A percentile compares a stretch with the other conserved stretches of the same genome.
phyloP scores from a whole-genome alignment of 2,797 vertebrate genomes.

The Gobio occitaniae region DNA sequence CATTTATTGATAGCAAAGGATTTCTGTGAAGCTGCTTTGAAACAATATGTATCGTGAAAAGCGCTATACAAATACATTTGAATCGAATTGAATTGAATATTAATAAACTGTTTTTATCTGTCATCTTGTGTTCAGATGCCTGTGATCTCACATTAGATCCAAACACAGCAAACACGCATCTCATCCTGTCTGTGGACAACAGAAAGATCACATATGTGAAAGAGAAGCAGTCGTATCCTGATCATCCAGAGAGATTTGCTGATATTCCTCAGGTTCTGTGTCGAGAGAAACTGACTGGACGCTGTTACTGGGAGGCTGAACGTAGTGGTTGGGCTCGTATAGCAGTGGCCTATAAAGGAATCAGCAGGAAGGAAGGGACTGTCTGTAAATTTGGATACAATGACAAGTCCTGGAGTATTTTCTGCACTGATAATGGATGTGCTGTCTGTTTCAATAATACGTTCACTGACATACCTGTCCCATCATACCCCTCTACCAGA shows the following conservation, averaged over 20 bases:
- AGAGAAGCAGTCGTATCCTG: not conserved
- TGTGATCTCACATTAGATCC: not conserved
- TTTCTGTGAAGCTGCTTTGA: too few species aligned
- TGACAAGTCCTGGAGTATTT: not conserved
- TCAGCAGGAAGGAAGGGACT: not conserved
- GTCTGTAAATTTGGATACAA: not conserved
- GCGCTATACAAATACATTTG: too few species aligned
- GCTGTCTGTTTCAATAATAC: not conserved
- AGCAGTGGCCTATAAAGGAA: not conserved
- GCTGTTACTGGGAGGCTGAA: not conserved
- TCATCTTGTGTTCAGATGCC: not conserved
- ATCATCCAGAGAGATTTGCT: not conserved
- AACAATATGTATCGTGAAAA: too few species aligned
- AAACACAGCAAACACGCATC: not conserved
- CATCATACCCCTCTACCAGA: too few species aligned
- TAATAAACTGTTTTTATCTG: not conserved
- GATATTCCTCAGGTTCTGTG: not conserved
- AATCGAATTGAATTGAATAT: not conserved
- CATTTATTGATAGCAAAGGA: not conserved
- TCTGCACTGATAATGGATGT: not conserved
- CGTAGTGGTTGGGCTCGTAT: not conserved
- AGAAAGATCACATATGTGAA: not conserved
- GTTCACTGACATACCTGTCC: too few species aligned
- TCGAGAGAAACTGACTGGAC: not conserved
- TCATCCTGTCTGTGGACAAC: not conserved